These are phyloP conservation scores for Axea sp. DNA, from an alignment of 2,888 invertebrate genomes.

Conservation along the genomic window DNA sequence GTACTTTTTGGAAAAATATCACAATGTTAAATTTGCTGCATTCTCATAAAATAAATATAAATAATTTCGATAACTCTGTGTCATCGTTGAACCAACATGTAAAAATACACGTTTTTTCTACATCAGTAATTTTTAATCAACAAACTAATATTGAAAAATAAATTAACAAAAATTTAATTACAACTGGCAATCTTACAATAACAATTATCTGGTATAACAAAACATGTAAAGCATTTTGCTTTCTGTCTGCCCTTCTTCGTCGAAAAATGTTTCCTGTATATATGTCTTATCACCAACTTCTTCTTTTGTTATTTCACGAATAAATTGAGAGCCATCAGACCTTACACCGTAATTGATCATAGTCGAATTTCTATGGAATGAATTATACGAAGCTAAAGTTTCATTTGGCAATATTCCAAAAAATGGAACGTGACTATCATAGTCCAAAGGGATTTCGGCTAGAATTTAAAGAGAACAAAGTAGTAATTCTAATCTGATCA, in stretches of 20 bases:
- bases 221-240: slow-evolving; percentile 29
- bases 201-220: slow-evolving; percentile 10
- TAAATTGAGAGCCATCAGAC: slow-evolving; percentile 13
- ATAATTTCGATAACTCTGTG: no score
- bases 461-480: not conserved
- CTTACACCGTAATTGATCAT: slow-evolving; percentile 37
- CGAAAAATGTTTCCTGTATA: slow-evolving; percentile 23
- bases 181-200: no score
- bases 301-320: slow-evolving; percentile 31
- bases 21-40: no score
- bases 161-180: no score
- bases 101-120: no score
- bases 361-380: not conserved
- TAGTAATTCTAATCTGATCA: no score
- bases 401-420: slow-evolving; percentile 40
- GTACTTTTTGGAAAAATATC: no score
- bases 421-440: slow-evolving; percentile 14
- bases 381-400: slow-evolving; percentile 28
- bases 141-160: no score
- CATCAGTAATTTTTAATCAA: no score
- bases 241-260: slow-evolving; percentile 19
- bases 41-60: no score
- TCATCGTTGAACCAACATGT: no score
- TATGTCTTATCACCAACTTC: slow-evolving; percentile 4
- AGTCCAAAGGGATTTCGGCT: slow-evolving; percentile 24